Conservation (phyloP, 2,888 invertebrate species). For the Rhorus exstirpatorius region DNA sequence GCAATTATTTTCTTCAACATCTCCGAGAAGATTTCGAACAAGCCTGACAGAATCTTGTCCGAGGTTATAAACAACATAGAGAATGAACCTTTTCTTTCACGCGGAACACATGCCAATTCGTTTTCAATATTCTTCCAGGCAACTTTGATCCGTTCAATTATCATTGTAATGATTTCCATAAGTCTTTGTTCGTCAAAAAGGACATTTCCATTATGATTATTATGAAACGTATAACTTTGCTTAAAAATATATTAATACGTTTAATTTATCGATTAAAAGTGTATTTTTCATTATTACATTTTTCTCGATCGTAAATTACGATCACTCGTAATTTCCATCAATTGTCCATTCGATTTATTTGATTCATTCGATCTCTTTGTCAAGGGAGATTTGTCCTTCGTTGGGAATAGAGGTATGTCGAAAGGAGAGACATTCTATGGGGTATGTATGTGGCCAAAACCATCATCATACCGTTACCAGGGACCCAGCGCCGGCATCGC, state of each 20-base stretch:
- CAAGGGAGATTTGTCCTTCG: constrained; percentile 1
- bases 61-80: no score
- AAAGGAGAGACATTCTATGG: constrained; percentile 29
- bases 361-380: constrained; percentile 14
- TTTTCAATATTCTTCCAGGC: no score
- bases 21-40: not conserved
- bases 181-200: no score
- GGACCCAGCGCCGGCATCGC: constrained; percentile 7
- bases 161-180: no score
- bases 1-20: not conserved
- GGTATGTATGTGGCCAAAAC: constrained; percentile 14
- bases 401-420: constrained; percentile 6
- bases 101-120: no score
- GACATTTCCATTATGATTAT: no score
- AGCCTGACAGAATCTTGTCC: constrained; percentile 10
- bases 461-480: constrained; percentile 19
- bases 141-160: no score
- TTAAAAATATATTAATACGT: not conserved
- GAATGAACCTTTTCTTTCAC: no score
- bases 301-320: not conserved
- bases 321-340: not conserved
- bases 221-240: no score
- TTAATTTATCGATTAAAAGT: not conserved
- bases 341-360: no score
- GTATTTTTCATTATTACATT: not conserved